Evolutionary conservation across 2,888 invertebrate species (phyloP), one percentile per base, ranked within the genome.

Genomic region (Lepas anatifera): DNA sequence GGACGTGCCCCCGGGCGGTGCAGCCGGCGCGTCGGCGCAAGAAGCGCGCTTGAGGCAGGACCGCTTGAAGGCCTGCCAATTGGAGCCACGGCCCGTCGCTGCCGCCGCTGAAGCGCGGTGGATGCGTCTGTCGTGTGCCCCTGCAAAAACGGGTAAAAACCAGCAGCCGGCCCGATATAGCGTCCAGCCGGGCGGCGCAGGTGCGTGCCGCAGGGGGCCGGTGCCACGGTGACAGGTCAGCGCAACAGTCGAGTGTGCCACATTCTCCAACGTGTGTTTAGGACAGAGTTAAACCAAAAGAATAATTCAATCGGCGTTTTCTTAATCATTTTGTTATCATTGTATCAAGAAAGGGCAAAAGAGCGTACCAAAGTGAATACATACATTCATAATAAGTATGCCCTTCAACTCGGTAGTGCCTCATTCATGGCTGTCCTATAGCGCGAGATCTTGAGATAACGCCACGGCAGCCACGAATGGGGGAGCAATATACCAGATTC

Each of bases 51-150:
- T 58, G 58, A 58, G 58, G 58, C 58, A 58, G 58, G 58, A n/a
- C 58, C 58, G 58, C 58, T 58, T 58, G 58, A 58, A 58, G 58
- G 58, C 13, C 16, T 58, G 58, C 58, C 58, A 58, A 58, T 27
- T 32, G 25, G 32, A 10, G 32, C 4, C 58, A 13, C 58, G 58
- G 32, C 32, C 58, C 58, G 58, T 58, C 58, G 32, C 25, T 6
- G 18, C 58, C 13, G 18, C 58, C 16, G 58, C 13, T 13, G 58
- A 32, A 11, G 32, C 58, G 58, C 32, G 32, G 32, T 32, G 58
- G 27, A 18, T 18, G 32, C 58, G 6, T 1, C 16, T n/a, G 8
- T 18, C 18, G 6, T 32, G 18, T 11, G 25, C 58, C 6, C 58
- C 3, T 27, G 58, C 25, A 58, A 16, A 29, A 7, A 25, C 2